Conservation (phyloP, 2,888 invertebrate genomes). For the Lacanobia wlatinum region DNA sequence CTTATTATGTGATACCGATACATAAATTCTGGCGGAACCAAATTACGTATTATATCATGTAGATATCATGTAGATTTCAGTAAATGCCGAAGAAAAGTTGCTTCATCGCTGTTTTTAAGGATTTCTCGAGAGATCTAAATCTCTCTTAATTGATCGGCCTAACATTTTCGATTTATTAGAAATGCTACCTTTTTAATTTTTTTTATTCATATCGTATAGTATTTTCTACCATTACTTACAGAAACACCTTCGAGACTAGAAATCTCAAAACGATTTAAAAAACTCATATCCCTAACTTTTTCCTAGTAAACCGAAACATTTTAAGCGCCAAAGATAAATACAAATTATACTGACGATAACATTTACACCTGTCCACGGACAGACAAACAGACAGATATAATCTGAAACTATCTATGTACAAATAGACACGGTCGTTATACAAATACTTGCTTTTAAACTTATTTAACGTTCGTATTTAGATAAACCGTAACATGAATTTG, state of each 20-base stretch:
- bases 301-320: slow-evolving; percentile 19
- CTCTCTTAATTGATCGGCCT: too few species aligned
- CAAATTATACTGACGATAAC: slow-evolving; percentile 68
- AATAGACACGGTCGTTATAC: slow-evolving; percentile 52
- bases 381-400: slow-evolving; percentile 56
- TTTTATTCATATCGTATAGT: too few species aligned
- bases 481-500: slow-evolving; percentile 44
- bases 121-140: too few species aligned
- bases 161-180: too few species aligned
- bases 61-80: too few species aligned
- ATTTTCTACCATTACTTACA: background rate
- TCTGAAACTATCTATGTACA: slow-evolving; percentile 56
- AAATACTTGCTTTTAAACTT: slow-evolving; percentile 49
- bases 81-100: too few species aligned
- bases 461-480: slow-evolving; percentile 36
- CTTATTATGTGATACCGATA: too few species aligned
- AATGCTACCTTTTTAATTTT: too few species aligned
- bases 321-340: slow-evolving; percentile 60
- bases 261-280: background rate
- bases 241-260: too few species aligned
- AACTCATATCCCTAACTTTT: background rate
- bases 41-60: too few species aligned
- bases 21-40: too few species aligned
- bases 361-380: slow-evolving; percentile 70
- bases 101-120: too few species aligned